A percentile compares a stretch with the other conserved stretches of the same genome.
Conservation (phyloP, 2,797 vertebrate species). For the Anguilla anguilla region DNA sequence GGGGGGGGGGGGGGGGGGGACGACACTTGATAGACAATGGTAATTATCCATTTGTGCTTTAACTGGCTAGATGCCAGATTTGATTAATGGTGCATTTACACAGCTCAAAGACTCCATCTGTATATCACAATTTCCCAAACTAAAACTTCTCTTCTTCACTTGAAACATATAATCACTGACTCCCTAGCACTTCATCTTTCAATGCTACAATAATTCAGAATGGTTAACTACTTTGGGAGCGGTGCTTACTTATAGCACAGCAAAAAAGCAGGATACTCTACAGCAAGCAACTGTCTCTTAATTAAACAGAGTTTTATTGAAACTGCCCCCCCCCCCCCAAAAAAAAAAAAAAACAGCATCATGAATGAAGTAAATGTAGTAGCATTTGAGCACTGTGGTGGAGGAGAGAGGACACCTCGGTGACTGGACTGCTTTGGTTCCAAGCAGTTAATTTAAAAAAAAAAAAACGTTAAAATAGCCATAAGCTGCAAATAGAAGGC, state of each 20-base stretch:
- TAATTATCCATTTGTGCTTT: constrained; percentile 12
- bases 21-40: not conserved
- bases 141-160: not conserved
- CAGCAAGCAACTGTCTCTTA: not conserved
- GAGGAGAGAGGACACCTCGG: not conserved
- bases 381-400: not conserved
- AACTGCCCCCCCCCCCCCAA: not conserved
- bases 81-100: constrained; percentile 9
- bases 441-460: not conserved
- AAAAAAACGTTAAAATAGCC: not conserved
- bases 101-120: constrained; percentile 3
- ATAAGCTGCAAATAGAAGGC: not conserved
- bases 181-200: not conserved
- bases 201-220: not conserved
- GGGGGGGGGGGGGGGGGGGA: not conserved
- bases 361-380: not conserved
- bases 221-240: not conserved
- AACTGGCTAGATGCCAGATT: not conserved
- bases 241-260: not conserved
- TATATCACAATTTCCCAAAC: not conserved
- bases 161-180: not conserved
- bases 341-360: not conserved
- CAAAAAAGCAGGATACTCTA: not conserved
- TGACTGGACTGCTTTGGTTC: not conserved
- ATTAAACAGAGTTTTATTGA: not conserved